These are phyloP conservation scores for Adelges cooleyi DNA, from an alignment of 1,140 invertebrate species.

Conservation along the genomic window DNA sequence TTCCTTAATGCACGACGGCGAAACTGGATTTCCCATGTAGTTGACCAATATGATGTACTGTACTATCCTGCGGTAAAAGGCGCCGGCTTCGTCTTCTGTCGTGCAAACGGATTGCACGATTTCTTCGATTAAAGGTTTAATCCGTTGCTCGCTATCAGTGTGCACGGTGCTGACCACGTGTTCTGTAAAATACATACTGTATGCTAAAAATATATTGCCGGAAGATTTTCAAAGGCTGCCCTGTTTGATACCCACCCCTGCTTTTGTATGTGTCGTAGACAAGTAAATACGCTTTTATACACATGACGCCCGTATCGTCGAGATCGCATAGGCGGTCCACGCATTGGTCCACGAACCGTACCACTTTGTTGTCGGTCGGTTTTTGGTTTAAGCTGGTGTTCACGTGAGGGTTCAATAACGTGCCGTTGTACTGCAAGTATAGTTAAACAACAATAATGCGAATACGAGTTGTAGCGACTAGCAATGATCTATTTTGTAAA, in stretches of 20 bases:
- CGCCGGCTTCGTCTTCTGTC: no score
- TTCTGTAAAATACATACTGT: background rate
- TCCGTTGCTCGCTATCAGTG: background rate
- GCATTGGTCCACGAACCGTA: background rate
- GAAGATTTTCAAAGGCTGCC: background rate
- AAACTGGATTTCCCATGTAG: constrained; percentile 2
- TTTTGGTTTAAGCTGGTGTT: background rate
- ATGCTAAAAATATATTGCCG: background rate
- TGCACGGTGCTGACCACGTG: background rate
- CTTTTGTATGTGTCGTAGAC: background rate
- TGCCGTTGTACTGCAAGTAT: background rate
- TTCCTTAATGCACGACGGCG: background rate
- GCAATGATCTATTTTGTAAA: no score
- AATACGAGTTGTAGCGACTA: no score
- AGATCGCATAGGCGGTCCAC: background rate
- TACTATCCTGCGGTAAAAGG: background rate
- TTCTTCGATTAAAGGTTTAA: background rate
- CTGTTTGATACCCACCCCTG: background rate
- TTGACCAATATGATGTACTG: background rate
- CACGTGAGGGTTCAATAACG: background rate
- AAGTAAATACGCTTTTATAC: background rate
- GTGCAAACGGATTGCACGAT: background rate
- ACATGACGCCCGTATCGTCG: background rate
- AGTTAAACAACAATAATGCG: no score
- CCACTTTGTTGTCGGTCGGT: background rate